phyloP scores from a whole-genome alignment of 2,888 invertebrate genomes.

The Gisinianus flammeolus region DNA sequence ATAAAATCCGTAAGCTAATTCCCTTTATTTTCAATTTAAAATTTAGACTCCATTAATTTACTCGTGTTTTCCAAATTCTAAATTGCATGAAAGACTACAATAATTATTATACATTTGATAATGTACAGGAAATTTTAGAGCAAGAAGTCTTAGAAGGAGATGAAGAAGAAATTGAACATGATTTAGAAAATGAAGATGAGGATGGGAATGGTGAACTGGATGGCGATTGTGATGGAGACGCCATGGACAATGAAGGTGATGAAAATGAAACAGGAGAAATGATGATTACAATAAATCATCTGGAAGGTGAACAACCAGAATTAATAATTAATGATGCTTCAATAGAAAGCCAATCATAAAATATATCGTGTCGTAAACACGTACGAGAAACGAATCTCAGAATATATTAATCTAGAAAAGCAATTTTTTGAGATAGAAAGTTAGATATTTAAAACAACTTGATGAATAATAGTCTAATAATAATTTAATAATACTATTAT shows the following conservation, averaged over 20 bases:
- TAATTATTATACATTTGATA: no score
- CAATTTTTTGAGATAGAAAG: not conserved
- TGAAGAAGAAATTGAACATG: constrained; percentile 52
- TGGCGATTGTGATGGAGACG: constrained; percentile 29
- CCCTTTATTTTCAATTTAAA: no score
- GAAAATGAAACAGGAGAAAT: constrained; percentile 5
- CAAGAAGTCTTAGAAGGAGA: constrained; percentile 39
- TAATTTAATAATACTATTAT: no score
- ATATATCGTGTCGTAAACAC: not conserved
- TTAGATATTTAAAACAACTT: not conserved
- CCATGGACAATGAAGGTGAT: constrained; percentile 37
- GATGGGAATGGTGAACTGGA: constrained; percentile 24
- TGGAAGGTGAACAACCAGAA: constrained; percentile 68
- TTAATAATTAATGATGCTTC: constrained; percentile 59
- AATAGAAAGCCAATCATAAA: constrained; percentile 9
- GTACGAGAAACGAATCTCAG: not conserved
- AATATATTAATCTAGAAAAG: not conserved
- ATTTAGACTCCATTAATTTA: no score
- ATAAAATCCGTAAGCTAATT: constrained; percentile 65
- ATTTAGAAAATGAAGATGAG: constrained; percentile 35
- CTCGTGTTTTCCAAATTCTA: no score
- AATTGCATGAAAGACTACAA: no score
- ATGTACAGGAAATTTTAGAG: constrained; percentile 25
- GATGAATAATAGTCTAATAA: no score
- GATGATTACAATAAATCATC: constrained; percentile 76